Evolutionary conservation across 2,888 invertebrate species (phyloP).

Genomic region (Hydropsyche betteni): DNA sequence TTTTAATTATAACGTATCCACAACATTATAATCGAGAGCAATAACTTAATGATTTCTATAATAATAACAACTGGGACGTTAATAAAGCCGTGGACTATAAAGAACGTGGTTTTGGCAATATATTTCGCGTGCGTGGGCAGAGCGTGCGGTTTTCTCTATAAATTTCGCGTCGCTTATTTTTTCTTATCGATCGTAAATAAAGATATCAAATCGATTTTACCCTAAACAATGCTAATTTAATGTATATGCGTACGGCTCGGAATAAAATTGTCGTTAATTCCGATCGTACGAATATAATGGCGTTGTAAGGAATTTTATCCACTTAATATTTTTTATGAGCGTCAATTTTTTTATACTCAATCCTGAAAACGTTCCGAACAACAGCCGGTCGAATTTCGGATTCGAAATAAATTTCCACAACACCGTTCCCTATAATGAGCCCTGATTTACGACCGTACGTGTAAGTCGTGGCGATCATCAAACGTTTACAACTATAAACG

Average conservation of each 20-base stretch:
- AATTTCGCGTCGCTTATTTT: neutral
- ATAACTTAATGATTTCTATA: slow-evolving; percentile 19
- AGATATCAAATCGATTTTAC: slow-evolving; percentile 30
- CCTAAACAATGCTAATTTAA: slow-evolving; percentile 11
- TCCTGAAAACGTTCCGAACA: too few relatives aligned
- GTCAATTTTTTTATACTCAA: too few relatives aligned
- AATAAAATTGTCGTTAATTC: slow-evolving; percentile 30
- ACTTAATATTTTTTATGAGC: too few relatives aligned
- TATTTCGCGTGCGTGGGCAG: slow-evolving; percentile 22
- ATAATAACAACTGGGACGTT: slow-evolving; percentile 1
- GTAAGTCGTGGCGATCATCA: neutral
- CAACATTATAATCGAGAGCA: slow-evolving; percentile 19
- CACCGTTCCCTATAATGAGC: neutral
- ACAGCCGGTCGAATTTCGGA: too few relatives aligned
- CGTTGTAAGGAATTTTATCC: too few relatives aligned
- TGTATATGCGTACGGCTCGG: neutral
- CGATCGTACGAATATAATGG: neutral
- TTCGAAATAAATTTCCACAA: too few relatives aligned
- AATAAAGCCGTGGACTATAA: slow-evolving; percentile 8
- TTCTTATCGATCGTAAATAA: slow-evolving; percentile 20
- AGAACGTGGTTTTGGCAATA: slow-evolving; percentile 22
- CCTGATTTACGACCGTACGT: slow-evolving; percentile 14
- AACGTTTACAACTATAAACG: slow-evolving; percentile 25
- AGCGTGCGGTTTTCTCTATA: slow-evolving; percentile 6
- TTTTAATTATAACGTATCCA: slow-evolving; percentile 28